Evolutionary conservation across 2,888 invertebrate genomes (phyloP).

Genomic region (Cryptocephalus primarius): DNA sequence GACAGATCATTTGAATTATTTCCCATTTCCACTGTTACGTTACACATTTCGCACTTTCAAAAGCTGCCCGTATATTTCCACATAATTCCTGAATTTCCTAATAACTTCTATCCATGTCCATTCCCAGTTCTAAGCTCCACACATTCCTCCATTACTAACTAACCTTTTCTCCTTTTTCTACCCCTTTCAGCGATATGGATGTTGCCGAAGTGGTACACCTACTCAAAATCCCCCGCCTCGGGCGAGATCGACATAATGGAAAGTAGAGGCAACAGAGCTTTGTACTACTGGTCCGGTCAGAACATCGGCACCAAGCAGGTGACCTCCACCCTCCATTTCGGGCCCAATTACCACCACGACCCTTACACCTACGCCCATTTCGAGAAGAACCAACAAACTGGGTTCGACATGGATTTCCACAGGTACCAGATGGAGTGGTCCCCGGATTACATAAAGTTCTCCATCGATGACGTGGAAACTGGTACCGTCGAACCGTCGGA

Average conservation of each 20-base stretch:
- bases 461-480: slow-evolving; percentile 41
- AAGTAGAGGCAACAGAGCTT: slow-evolving; percentile 49
- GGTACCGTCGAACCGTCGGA: slow-evolving; percentile 42
- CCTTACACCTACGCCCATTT: slow-evolving; percentile 44
- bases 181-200: slow-evolving; percentile 52
- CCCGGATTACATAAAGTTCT: slow-evolving; percentile 40
- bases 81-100: too few species aligned
- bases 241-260: slow-evolving; percentile 64
- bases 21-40: too few species aligned
- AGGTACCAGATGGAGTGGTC: slow-evolving; percentile 58
- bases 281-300: slow-evolving; percentile 9
- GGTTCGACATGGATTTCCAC: slow-evolving; percentile 49
- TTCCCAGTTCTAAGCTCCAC: too few species aligned
- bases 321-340: slow-evolving; percentile 55
- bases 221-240: slow-evolving; percentile 59
- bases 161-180: too few species aligned
- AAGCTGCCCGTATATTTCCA: too few species aligned
- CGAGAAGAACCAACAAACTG: slow-evolving; percentile 28
- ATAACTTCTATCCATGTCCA: too few species aligned
- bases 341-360: slow-evolving; percentile 46
- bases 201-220: slow-evolving; percentile 50
- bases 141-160: too few species aligned
- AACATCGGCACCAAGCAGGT: slow-evolving; percentile 47
- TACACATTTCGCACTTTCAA: too few species aligned
- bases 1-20: too few species aligned